Base-by-base conservation (phyloP, 1,140 invertebrate genomes). In the Pinna nobilis region DNA sequence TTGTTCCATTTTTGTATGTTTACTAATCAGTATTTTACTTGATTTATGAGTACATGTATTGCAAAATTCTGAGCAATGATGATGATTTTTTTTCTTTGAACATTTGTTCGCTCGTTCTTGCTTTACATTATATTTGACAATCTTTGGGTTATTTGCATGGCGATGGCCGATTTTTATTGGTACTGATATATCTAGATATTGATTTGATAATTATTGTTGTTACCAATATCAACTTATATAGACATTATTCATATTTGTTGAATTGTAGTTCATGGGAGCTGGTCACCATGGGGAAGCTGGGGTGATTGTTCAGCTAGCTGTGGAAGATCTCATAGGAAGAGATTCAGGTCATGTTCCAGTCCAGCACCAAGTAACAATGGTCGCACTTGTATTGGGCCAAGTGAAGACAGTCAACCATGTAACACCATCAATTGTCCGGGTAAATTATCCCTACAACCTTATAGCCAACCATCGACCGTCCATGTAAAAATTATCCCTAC, bases 261-360 rank as follows among this genome's bases (percentile, higher is more conserved):
- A 77, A 3, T 82, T 78, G 7, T 72, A 87, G 85, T 88, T 25
- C 81, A 89, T 82, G 88, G 88, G 28, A 83, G 82, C 30, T 89
- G 88, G 88, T 77, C 79, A 2, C 41, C 69, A 2, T 89, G 88
- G 88, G 75, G 70, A 18, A 53, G 57, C 0, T 89, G 85, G 84
- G 84, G 82, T 1, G 77, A 79, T 3, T 89, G 88, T 79, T 84
- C 82, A 25, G 73, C 78, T 9, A 82, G 81, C 13, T 89, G 88
- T 84, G 79, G 79, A 28, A 83, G 83, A 39, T 87, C 87, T 0
- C 74, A 82, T 30, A 76, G 71, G 59, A 85, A 81, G 63, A 66
- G 88, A 32, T 85, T 85, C 61, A 70, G 87, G 32, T 79, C 83
- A 0, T 89, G 88, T 73, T 82, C 76, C 11, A 86, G 85, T 60